These are phyloP conservation scores for Hydrophis major DNA, from an alignment of 2,797 vertebrate genomes.

Conservation along the genomic window DNA sequence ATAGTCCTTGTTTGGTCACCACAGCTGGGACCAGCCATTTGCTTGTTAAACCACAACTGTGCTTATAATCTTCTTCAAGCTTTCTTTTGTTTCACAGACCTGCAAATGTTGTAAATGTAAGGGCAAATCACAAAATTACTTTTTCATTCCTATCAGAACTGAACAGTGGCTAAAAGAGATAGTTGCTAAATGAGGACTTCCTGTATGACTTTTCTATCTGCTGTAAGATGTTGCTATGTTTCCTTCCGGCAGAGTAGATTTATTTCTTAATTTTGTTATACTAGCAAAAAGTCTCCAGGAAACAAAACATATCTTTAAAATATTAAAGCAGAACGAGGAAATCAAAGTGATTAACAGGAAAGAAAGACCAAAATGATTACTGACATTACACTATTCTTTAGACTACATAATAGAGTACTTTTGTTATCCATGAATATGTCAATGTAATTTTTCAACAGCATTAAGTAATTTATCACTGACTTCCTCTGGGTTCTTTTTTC, in stretches of 20 bases:
- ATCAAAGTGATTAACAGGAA: neutral
- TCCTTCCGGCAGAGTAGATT: neutral
- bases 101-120: neutral
- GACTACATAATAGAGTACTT: neutral
- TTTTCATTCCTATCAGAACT: neutral
- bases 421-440: neutral
- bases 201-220: neutral
- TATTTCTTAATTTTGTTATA: neutral
- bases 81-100: neutral
- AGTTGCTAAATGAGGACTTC: neutral
- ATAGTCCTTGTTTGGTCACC: neutral
- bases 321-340: neutral
- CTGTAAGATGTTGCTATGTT: neutral
- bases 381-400: neutral
- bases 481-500: neutral
- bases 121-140: neutral
- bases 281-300: slow-evolving; percentile 7
- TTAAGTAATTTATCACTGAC: neutral
- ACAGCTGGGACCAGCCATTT: neutral
- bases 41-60: neutral
- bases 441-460: neutral
- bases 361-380: neutral
- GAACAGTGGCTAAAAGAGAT: neutral
- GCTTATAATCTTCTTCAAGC: neutral
- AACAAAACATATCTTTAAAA: slow-evolving; percentile 27